Base-by-base conservation (phyloP, 2,797 vertebrate species). In the Helostoma temminkii region DNA sequence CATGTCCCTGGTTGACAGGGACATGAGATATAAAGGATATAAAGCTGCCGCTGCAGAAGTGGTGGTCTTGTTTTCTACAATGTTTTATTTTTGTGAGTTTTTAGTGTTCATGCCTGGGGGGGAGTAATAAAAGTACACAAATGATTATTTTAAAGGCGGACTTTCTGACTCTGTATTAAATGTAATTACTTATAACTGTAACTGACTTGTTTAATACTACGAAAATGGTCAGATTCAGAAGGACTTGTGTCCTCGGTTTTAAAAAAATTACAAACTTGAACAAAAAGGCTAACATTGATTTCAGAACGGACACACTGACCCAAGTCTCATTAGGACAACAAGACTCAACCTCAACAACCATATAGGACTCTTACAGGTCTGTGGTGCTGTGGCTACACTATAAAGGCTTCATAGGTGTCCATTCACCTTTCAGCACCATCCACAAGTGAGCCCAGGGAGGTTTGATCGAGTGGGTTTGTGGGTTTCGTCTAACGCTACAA, bases 401-500 rank as follows among this genome's bases (percentile, higher is more conserved):
- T 57, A 32, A 77, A 68, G 71, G 66, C 80, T 81, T 85, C 76
- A 76, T 63, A 60, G 73, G 66, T 82, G 76, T 80, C 81, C 82
- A 73, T 87, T 84, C 88, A 83, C 77, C 86, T 86, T 80, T 87
- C 84, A 89, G 50, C 87, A 42, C 63, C 50, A 8, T 79, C 83
- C 78, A 73, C 58, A 58, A 78, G 74, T 5, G 57, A 76, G 74
- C 75, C 76, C 55, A 1, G 76, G 74, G 71, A 83, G 82, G 73
- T 71, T 72, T 70, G 80, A 87, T 85, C 66, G 45, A 84, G 88
- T 73, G 81, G 82, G 81, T 83, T 89, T 90, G 86, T 80, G 82
- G 81, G 83, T 87, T 89, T 88, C 88, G 87, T 82, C 78, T 83
- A 81, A 88, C 70, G 82, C 87, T 81, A 78, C 84, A 46, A 83